Percentiles rank a stretch among this genome's conserved stretches.
Conservation (phyloP, 2,888 invertebrate species). For the Caradrina kadenii region DNA sequence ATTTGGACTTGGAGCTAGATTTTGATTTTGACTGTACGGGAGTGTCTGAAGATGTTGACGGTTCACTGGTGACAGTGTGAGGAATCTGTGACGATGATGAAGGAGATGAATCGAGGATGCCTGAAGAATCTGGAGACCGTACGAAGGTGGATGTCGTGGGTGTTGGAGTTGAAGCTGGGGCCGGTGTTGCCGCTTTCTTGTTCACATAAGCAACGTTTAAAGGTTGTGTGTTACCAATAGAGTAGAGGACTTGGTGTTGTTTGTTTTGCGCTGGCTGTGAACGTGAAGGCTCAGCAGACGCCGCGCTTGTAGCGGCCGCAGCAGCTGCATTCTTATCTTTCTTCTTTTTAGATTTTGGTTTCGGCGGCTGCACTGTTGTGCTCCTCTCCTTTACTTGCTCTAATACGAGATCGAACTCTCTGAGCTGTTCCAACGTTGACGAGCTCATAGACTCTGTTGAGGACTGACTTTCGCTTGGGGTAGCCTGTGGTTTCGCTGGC, state of each 20-base stretch:
- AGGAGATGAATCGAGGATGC: conserved; percentile 79
- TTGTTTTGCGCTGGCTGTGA: conserved; percentile 72
- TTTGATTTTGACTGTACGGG: conserved; percentile 76
- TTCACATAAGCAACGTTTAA: conserved; percentile 85
- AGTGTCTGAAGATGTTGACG: conserved; percentile 70
- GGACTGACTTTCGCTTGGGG: conserved; percentile 77
- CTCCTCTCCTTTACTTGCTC: conserved; percentile 95
- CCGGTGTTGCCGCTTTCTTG: conserved; percentile 81
- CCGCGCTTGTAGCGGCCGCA: conserved; percentile 74
- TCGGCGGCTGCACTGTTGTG: conserved; percentile 88
- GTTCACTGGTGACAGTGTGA: conserved; percentile 78
- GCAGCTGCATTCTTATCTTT: conserved; percentile 75
- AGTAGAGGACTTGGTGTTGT: conserved; percentile 83
- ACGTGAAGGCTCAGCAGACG: conserved; percentile 57
- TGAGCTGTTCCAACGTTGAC: conserved; percentile 93
- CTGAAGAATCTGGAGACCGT: conserved; percentile 85
- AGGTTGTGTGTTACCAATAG: conserved; percentile 81
- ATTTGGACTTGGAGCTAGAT: conserved; percentile 84
- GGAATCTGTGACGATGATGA: conserved; percentile 78
- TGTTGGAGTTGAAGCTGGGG: conserved; percentile 66
- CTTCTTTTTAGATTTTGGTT: conserved; percentile 67
- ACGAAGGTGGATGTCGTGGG: conserved; percentile 79
- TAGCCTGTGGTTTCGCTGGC: conserved; percentile 68
- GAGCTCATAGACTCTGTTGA: conserved; percentile 92
- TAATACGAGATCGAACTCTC: conserved; percentile 95